Conservation (phyloP, 2,888 invertebrate genomes). For the Patella depressa region DNA sequence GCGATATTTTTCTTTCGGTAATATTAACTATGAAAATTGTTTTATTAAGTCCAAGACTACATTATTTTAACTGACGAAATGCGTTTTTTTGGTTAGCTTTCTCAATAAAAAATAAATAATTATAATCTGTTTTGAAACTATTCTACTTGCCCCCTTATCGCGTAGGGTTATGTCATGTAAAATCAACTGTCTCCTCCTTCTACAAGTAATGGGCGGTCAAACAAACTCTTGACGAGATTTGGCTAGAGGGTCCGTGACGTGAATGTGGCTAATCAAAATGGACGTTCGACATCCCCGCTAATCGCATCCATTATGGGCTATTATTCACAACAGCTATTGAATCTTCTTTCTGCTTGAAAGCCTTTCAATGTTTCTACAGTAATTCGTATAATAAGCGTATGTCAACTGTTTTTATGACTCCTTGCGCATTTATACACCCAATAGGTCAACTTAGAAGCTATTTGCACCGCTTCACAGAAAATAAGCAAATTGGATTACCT, state of each 20-base stretch:
- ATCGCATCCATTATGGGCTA: conserved; percentile 5
- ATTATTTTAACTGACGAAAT: too few species aligned
- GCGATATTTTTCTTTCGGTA: too few species aligned
- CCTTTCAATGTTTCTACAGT: conserved; percentile 36
- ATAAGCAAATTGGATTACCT: conserved; percentile 28
- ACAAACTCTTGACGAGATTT: background rate
- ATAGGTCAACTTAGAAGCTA: conserved; percentile 27
- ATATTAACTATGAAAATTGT: too few species aligned
- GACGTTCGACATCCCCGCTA: conserved; percentile 1
- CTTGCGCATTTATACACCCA: conserved; percentile 16
- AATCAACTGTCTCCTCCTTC: too few species aligned
- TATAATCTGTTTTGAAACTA: too few species aligned
- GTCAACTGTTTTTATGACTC: conserved; percentile 36
- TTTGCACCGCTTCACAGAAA: conserved; percentile 30
- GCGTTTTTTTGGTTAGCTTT: too few species aligned
- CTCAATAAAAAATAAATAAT: too few species aligned
- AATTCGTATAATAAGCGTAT: conserved; percentile 40
- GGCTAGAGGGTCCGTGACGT: background rate
- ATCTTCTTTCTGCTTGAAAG: conserved; percentile 22
- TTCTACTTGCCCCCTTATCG: too few species aligned
- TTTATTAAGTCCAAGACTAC: too few species aligned
- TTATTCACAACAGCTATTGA: background rate
- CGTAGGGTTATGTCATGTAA: too few species aligned
- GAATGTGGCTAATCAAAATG: background rate
- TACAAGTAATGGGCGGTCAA: background rate